A percentile compares a stretch with the other conserved stretches of the same genome.
These are phyloP conservation scores for Hydrolagus colliei DNA, from an alignment of 2,797 vertebrate species.

Conservation along the genomic window DNA sequence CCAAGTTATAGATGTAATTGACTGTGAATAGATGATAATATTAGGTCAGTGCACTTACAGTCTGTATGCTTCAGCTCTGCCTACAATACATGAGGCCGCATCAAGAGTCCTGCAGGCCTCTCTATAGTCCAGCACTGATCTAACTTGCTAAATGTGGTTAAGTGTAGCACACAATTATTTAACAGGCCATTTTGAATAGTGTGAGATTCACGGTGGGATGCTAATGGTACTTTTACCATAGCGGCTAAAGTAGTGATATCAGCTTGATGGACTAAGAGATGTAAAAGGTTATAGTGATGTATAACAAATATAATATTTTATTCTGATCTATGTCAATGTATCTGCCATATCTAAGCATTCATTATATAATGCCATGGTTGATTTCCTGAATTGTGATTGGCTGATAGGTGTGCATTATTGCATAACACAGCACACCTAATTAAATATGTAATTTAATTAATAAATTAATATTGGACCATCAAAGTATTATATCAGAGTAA, in stretches of 20 bases:
- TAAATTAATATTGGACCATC: conserved; percentile 32
- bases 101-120: background rate
- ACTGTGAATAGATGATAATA: background rate
- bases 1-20: background rate
- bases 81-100: background rate
- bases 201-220: background rate
- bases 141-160: background rate
- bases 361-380: conserved; percentile 32
- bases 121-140: background rate
- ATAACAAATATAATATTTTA: conserved; percentile 31
- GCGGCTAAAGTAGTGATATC: conserved; percentile 25
- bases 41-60: background rate
- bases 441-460: conserved; percentile 32
- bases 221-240: conserved; percentile 24
- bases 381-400: conserved; percentile 32
- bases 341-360: conserved; percentile 31
- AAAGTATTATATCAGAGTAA: conserved; percentile 28
- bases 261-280: conserved; percentile 31
- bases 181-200: background rate
- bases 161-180: background rate
- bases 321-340: conserved; percentile 30
- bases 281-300: conserved; percentile 31
- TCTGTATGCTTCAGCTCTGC: background rate
- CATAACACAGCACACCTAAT: conserved; percentile 30
- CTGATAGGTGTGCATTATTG: conserved; percentile 29